These are phyloP conservation scores for Ophion ellenae DNA, from an alignment of 2,888 invertebrate genomes.

Conservation along the genomic window DNA sequence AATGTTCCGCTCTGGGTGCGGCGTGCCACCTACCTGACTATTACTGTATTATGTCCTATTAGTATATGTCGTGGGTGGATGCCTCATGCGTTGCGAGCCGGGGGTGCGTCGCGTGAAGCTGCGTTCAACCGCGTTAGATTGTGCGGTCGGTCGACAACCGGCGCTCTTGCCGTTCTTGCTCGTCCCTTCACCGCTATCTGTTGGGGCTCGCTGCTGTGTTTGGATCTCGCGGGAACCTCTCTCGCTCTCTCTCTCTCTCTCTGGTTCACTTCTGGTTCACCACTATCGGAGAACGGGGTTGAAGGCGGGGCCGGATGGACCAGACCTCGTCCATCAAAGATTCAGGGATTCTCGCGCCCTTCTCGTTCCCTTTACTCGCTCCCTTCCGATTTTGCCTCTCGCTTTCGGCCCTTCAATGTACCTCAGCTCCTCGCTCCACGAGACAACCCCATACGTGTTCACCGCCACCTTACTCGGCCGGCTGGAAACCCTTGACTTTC, in stretches of 20 bases:
- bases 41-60: slow-evolving; percentile 42
- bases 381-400: neutral
- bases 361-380: slow-evolving; percentile 53
- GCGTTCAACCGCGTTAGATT: slow-evolving; percentile 67
- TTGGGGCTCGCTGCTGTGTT: slow-evolving; percentile 56
- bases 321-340: slow-evolving; percentile 80
- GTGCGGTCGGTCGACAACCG: slow-evolving; percentile 68
- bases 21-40: slow-evolving; percentile 25
- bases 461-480: slow-evolving; percentile 56
- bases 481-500: slow-evolving; percentile 55
- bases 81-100: slow-evolving; percentile 41
- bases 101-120: slow-evolving; percentile 61
- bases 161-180: slow-evolving; percentile 59
- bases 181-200: slow-evolving; percentile 15
- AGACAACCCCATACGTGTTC: slow-evolving; percentile 43
- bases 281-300: slow-evolving; percentile 29
- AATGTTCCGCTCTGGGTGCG: slow-evolving; percentile 44
- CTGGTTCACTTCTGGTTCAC: slow-evolving; percentile 61
- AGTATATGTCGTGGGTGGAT: slow-evolving; percentile 54
- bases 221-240: slow-evolving; percentile 58
- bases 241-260: slow-evolving; percentile 60
- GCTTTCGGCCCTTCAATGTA: slow-evolving; percentile 18
- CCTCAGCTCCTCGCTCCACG: slow-evolving; percentile 29
- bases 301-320: slow-evolving; percentile 70
- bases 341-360: slow-evolving; percentile 79